Percentiles rank a stretch among this genome's conserved stretches.
phyloP scores from a whole-genome alignment of 2,113 vertebrate species.

The Thalassoma bifasciatum region DNA sequence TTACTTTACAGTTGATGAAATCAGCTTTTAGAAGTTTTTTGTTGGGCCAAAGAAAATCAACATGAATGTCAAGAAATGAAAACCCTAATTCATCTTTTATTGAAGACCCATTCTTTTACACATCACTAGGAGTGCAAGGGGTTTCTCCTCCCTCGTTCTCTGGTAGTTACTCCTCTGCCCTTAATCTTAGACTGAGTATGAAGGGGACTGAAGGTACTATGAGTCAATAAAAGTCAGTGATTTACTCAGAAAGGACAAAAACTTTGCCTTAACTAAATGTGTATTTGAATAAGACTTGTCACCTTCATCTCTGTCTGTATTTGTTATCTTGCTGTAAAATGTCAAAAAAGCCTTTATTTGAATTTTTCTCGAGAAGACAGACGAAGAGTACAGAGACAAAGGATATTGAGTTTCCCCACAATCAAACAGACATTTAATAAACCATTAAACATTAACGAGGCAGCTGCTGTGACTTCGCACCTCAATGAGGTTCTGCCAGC shows the following conservation, averaged over 20 bases:
- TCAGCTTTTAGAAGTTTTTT: too few relatives aligned
- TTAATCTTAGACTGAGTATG: too few relatives aligned
- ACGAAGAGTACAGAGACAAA: slow-evolving; percentile 15
- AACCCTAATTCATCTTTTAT: too few relatives aligned
- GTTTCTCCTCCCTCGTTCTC: too few relatives aligned
- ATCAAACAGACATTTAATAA: slow-evolving; percentile 73
- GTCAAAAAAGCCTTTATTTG: slow-evolving; percentile 2
- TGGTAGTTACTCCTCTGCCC: too few relatives aligned
- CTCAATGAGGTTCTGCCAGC: slow-evolving; percentile 47
- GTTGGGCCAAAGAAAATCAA: too few relatives aligned
- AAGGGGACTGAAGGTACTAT: too few relatives aligned
- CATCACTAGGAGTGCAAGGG: not conserved
- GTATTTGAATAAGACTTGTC: slow-evolving; percentile 2
- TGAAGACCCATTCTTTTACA: not conserved
- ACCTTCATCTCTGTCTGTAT: not conserved
- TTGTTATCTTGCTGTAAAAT: too few relatives aligned
- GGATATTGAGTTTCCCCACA: slow-evolving; percentile 56
- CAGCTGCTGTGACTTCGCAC: slow-evolving; percentile 33
- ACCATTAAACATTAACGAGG: slow-evolving; percentile 72
- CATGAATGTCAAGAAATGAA: not conserved
- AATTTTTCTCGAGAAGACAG: not conserved
- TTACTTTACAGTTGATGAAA: too few relatives aligned
- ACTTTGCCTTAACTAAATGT: too few relatives aligned
- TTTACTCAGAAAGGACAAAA: too few relatives aligned
- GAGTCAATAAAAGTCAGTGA: too few relatives aligned